phyloP scores from a whole-genome alignment of 1,140 invertebrate genomes.

The Calosoma granatense region DNA sequence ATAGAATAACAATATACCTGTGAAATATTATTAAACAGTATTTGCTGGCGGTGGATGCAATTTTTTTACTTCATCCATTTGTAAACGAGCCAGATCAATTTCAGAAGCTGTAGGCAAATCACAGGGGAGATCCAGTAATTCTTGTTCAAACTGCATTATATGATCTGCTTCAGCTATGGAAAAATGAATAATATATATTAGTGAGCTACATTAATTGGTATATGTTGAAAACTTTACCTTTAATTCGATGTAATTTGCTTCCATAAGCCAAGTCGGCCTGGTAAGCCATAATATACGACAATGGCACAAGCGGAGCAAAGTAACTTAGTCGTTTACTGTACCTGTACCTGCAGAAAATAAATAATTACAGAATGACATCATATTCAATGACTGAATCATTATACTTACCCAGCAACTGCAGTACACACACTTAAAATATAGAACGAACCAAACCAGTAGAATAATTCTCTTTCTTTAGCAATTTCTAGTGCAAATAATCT shows the following conservation, averaged over 20 bases:
- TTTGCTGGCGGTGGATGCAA: conserved; percentile 40
- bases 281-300: conserved; percentile 61
- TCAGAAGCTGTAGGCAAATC: conserved; percentile 56
- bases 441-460: conserved; percentile 61
- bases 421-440: conserved; percentile 46
- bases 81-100: conserved; percentile 53
- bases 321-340: conserved; percentile 46
- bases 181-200: too few relatives aligned
- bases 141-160: conserved; percentile 60
- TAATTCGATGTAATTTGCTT: conserved; percentile 62
- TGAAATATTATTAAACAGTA: background rate
- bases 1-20: too few relatives aligned
- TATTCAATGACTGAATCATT: too few relatives aligned
- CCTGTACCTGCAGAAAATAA: conserved; percentile 41
- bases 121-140: conserved; percentile 54
- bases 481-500: conserved; percentile 59
- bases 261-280: conserved; percentile 68
- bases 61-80: conserved; percentile 54
- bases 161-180: conserved; percentile 68
- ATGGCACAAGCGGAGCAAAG: conserved; percentile 52
- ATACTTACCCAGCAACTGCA: conserved; percentile 47
- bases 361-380: conserved; percentile 13
- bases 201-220: too few relatives aligned
- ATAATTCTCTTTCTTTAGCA: conserved; percentile 57
- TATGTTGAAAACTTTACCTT: conserved; percentile 46